Conservation (phyloP, 2,113 vertebrate genomes). For the Isurus oxyrinchus region DNA sequence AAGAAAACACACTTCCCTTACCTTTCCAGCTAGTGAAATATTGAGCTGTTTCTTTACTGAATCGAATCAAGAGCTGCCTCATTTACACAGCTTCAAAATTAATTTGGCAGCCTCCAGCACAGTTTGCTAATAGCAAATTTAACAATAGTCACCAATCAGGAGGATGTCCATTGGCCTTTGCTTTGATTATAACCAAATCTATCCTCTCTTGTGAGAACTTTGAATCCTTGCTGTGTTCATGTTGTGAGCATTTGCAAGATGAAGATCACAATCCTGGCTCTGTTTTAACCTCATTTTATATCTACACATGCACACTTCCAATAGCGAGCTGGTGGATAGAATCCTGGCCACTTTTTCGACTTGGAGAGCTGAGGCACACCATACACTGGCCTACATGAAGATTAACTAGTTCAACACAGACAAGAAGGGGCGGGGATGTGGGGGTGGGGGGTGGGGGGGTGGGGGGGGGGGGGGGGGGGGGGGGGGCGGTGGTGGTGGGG, state of each 20-base stretch:
- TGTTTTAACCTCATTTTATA: neutral
- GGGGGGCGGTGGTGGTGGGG: too few relatives aligned
- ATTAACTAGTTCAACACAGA: neutral
- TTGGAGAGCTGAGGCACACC: neutral
- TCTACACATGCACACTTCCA: neutral
- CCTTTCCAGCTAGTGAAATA: neutral
- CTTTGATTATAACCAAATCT: neutral
- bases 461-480: too few relatives aligned
- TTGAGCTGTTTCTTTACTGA: neutral
- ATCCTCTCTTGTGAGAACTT: neutral
- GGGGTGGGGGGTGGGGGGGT: neutral
- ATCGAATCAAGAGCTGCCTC: neutral
- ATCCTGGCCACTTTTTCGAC: neutral
- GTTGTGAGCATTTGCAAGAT: neutral
- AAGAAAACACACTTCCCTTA: neutral
- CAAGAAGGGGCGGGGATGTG: neutral
- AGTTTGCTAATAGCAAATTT: neutral
- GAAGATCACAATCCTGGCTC: neutral
- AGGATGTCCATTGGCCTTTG: neutral
- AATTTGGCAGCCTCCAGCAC: neutral
- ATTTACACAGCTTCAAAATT: neutral
- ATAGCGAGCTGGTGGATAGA: neutral
- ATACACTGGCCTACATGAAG: neutral
- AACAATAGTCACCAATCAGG: neutral
- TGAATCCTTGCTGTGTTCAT: neutral